phyloP scores from a whole-genome alignment of 2,113 vertebrate genomes.

The Falco punctatus region DNA sequence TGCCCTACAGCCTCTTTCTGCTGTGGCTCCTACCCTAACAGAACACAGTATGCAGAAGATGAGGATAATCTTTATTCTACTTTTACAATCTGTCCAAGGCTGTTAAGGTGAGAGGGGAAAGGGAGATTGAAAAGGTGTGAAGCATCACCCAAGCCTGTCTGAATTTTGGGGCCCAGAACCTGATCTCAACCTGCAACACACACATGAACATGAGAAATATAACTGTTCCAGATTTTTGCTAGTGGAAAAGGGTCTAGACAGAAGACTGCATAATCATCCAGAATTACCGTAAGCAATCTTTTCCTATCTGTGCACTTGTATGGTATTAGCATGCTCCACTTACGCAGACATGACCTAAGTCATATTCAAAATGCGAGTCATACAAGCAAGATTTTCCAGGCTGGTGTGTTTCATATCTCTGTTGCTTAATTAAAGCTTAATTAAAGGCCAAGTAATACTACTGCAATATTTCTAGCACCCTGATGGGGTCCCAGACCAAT shows the following conservation, averaged over 20 bases:
- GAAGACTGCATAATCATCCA: neutral
- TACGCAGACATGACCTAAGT: neutral
- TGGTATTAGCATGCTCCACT: neutral
- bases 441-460: neutral
- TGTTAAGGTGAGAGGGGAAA: neutral
- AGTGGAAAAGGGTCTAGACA: neutral
- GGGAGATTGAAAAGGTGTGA: neutral
- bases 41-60: neutral
- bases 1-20: neutral
- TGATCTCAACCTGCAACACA: neutral
- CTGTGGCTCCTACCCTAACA: neutral
- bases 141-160: neutral
- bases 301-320: neutral
- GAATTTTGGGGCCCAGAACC: neutral
- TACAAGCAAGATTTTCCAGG: neutral
- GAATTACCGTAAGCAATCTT: neutral
- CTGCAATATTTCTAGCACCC: neutral
- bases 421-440: neutral
- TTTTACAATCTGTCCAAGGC: neutral
- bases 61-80: neutral
- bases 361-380: neutral
- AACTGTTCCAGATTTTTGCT: neutral
- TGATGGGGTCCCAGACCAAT: neutral
- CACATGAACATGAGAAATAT: neutral
- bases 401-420: neutral